Evolutionary conservation across 2,888 invertebrate genomes (phyloP).

Genomic region (Epinotia demarniana): DNA sequence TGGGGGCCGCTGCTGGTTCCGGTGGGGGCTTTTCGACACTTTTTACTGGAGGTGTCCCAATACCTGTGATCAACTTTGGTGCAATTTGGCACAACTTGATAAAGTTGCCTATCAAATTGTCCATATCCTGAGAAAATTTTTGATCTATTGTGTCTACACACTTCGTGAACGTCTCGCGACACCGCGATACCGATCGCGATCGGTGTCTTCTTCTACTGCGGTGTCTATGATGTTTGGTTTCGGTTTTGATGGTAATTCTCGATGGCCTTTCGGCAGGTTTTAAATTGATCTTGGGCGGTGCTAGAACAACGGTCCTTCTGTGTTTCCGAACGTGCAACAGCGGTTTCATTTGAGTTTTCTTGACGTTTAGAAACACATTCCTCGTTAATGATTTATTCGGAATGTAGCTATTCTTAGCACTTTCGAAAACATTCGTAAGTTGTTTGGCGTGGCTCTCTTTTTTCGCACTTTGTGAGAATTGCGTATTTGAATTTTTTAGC

Average conservation of each 20-base stretch:
- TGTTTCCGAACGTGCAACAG: slow-evolving; percentile 83
- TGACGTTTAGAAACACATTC: slow-evolving; percentile 79
- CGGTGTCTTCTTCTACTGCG: slow-evolving; percentile 78
- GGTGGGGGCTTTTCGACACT: slow-evolving; percentile 71
- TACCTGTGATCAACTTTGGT: slow-evolving; percentile 70
- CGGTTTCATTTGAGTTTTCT: slow-evolving; percentile 74
- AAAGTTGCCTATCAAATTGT: slow-evolving; percentile 73
- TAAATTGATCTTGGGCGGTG: slow-evolving; percentile 79
- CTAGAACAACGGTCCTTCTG: slow-evolving; percentile 81
- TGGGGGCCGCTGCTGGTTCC: slow-evolving; percentile 51
- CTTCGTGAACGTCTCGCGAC: slow-evolving; percentile 85
- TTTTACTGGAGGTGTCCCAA: slow-evolving; percentile 75
- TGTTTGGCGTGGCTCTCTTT: slow-evolving; percentile 70
- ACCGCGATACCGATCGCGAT: slow-evolving; percentile 77
- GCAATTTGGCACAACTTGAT: slow-evolving; percentile 79
- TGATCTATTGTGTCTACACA: slow-evolving; percentile 86
- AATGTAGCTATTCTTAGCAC: slow-evolving; percentile 76
- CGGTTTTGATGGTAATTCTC: slow-evolving; percentile 75
- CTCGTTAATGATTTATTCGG: slow-evolving; percentile 76
- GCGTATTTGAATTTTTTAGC: slow-evolving; percentile 60
- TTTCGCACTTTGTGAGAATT: slow-evolving; percentile 60
- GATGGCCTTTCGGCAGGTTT: slow-evolving; percentile 77
- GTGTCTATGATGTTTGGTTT: slow-evolving; percentile 78
- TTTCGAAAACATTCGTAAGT: slow-evolving; percentile 74
- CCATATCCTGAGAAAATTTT: slow-evolving; percentile 80